Base-by-base conservation (phyloP, 2,113 vertebrate genomes). In the Lipotes vexillifer region DNA sequence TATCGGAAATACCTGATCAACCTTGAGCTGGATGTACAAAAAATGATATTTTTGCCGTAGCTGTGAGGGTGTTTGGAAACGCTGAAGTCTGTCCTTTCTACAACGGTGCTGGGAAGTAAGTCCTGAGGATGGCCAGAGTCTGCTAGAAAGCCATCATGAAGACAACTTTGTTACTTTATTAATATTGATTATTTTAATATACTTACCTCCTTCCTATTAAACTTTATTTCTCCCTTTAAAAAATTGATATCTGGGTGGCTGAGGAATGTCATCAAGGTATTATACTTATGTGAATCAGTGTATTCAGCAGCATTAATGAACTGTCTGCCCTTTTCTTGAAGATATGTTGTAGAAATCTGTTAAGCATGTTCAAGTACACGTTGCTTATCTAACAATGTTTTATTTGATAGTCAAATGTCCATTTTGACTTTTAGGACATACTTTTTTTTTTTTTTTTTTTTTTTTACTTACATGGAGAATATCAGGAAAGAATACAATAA, bases 1-100 rank as follows among this genome's bases (percentile, higher is more conserved):
- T 90, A 52, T 93, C 74, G 77, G 92, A 98, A 97, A 93, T 88
- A 82, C 21, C 66, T 91, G 86, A 71, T 96, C 88, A 77, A 49
- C n/a, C 46, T 1, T 82, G 84, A 36, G 49, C 38, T 84, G 52
- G 31, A 65, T 77, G 46, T 33, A 72, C 11, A 5, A 72, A 63
- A 88, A 92, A 57, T 11, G 65, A 18, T 81, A 27, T 83, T 94
- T 95, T 89, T 74, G 41, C 21, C 71, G 0, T n/a, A 68, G 46
- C 68, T 92, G 23, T 80, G 65, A 68, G 88, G 82, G 69, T 81
- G 6, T 89, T 92, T 89, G 66, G 25, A 83, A 96, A 90, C 71
- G 33, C 38, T 78, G 31, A 46, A 80, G 94, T 93, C 80, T 66
- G 61, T 85, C 20, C 46, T 80, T 17, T 72, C n/a, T 84, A 7